phyloP scores from a whole-genome alignment of 2,797 vertebrate species.

The Poliocrania exsul region DNA sequence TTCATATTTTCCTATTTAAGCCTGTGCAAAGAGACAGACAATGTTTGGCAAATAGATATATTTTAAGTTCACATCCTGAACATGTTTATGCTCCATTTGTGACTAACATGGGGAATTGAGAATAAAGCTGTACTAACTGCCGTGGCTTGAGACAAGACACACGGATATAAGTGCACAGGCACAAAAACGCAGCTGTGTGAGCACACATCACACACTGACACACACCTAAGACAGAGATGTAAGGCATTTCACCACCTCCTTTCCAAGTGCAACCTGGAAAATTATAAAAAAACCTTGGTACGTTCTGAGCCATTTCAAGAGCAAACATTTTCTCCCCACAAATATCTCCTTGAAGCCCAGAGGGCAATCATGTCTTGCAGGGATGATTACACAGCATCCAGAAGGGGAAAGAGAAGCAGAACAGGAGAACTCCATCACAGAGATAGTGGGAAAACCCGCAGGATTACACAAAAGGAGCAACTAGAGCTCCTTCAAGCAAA shows the following conservation, averaged over 20 bases:
- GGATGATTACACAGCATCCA: neutral
- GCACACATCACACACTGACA: neutral
- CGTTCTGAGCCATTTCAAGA: neutral
- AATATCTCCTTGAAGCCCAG: neutral
- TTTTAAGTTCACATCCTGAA: slow-evolving; percentile 45
- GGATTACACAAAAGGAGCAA: neutral
- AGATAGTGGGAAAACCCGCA: neutral
- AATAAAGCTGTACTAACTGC: neutral
- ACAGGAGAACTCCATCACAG: neutral
- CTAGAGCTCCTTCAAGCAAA: neutral
- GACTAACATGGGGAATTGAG: neutral
- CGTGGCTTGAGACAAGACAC: neutral
- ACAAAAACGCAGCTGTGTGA: accelerated
- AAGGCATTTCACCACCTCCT: neutral
- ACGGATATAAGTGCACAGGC: neutral
- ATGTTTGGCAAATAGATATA: neutral
- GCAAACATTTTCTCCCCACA: neutral
- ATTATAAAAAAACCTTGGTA: neutral
- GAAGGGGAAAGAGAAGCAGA: neutral
- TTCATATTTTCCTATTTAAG: neutral
- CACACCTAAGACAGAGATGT: neutral
- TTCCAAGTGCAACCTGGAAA: neutral
- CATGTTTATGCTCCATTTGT: neutral
- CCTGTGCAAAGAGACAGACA: neutral
- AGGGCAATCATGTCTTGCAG: neutral